Base-by-base conservation (phyloP, 2,113 vertebrate species). In the Gasterosteus aculeatus region DNA sequence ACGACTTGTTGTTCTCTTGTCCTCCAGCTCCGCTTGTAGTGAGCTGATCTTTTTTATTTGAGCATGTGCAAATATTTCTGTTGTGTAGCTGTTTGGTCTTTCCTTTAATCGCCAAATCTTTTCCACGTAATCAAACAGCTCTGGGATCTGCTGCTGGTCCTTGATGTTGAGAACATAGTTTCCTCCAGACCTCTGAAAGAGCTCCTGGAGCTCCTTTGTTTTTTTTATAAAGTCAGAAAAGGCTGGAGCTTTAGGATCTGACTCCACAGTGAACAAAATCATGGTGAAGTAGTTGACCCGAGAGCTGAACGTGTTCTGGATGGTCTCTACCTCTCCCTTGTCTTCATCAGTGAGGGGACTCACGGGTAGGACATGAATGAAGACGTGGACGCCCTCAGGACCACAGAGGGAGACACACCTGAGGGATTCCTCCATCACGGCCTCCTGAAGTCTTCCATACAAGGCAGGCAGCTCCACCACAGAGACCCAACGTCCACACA, bases 391-490 rank as follows among this genome's bases (percentile, higher is more conserved):
- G 35, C 35, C 35, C 35, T 80, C 68, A 63, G 77, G 82, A 51
- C 58, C 51, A 73, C 62, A 84, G 76, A 65, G 62, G 54, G 67
- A 72, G 31, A 76, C 3, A 38, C 46, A 76, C 18, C 47, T 75
- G 39, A 59, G 2, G 16, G 62, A 69, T 46, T 73, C 69, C 29
- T 77, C 5, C 63, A 60, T 75, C 60, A 65, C 60, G 35, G 1
- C 38, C 63, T 78, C 51, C 49, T 49, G 58, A 70, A 64, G 26
- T 65, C 54, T 39, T 58, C 75, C 60, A 70, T 33, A 62, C 53
- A 79, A 53, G 39, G 61, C 67, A 42, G 83, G 75, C 12, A 85
- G 75, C 65, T 74, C 65, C 60, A 81, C 54, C 70, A 85, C 54
- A 11, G 83, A 74, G 31, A 85, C 8, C 60, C 6, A 0, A 29